Base-by-base conservation (phyloP, 2,797 vertebrate species). In the Heliangelus exortis region DNA sequence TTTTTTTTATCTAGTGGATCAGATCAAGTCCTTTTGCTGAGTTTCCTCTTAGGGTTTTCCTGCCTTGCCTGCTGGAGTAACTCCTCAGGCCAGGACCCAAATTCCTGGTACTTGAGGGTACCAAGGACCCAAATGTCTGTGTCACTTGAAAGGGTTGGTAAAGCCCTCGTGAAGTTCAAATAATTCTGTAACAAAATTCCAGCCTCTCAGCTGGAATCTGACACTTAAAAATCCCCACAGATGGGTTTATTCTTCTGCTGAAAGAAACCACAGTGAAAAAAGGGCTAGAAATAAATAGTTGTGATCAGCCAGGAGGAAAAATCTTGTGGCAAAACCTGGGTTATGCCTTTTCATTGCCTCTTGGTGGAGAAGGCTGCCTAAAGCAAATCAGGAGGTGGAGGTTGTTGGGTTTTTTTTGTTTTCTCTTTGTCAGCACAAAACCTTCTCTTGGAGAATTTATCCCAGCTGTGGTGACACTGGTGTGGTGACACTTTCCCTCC, bases 1-100 rank as follows among this genome's bases (percentile, higher is more conserved):
- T n/a, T 95, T 92, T 22, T n/a, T 92, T 92, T 73, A 75, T 39
- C n/a, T 62, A 29, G 45, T 25, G 65, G 62, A 36, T 87, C 59
- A 75, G 20, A 66, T 69, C 7, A 12, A 54, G 43, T 77, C 47
- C 19, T 87, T 50, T 79, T 59, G 57, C 39, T 34, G 50, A 47
- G 18, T 77, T 93, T 66, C 26, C 63, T 2, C 9, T 45, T 29
- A 15, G 33, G 53, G 31, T 81, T 90, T 31, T 91, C n/a, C 59
- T 83, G 67, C 92, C 33, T 85, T 2, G 1, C 34, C 55, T 83
- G 62, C 69, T 75, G 54, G 33, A 82, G n/a, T 73, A 71, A 71
- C 31, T 59, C 20, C 0, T 12, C 25, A 36, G 55, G 17, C 12
- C 45, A 43, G n/a, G 73, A 66, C 14, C 22, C 69, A 31, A 83